Conservation (phyloP, 1,140 invertebrate genomes). For the Microplitis mediator region DNA sequence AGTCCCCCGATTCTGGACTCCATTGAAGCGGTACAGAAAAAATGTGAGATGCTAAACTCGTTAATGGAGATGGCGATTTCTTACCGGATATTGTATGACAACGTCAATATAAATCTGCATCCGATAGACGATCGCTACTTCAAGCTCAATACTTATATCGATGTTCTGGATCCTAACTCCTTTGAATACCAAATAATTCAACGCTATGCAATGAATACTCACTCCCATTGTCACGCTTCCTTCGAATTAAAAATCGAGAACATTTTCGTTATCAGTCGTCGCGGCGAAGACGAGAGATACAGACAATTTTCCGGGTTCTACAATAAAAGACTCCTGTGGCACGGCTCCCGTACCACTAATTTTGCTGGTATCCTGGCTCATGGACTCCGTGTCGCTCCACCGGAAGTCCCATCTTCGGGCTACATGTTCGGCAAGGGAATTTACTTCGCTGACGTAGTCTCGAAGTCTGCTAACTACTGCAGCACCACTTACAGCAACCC, state of each 20-base stretch:
- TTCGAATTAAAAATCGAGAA: slow-evolving; percentile 79
- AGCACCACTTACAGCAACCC: slow-evolving; percentile 73
- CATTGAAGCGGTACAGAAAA: slow-evolving; percentile 75
- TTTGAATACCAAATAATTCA: slow-evolving; percentile 80
- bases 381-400: slow-evolving; percentile 94
- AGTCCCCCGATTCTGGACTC: slow-evolving; percentile 84
- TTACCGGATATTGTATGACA: slow-evolving; percentile 80
- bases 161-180: slow-evolving; percentile 70
- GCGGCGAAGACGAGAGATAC: slow-evolving; percentile 81
- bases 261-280: slow-evolving; percentile 77
- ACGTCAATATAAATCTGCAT: slow-evolving; percentile 64
- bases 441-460: slow-evolving; percentile 99
- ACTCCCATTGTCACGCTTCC: slow-evolving; percentile 79
- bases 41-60: slow-evolving; percentile 91
- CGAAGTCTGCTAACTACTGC: slow-evolving; percentile 98
- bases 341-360: slow-evolving; percentile 93
- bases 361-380: slow-evolving; percentile 96
- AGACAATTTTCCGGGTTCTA: slow-evolving; percentile 82
- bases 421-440: slow-evolving; percentile 98
- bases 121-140: slow-evolving; percentile 87
- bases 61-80: slow-evolving; percentile 94
- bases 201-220: slow-evolving; percentile 85
- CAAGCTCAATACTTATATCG: slow-evolving; percentile 86
- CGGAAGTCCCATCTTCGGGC: slow-evolving; percentile 90
- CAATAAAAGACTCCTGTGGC: slow-evolving; percentile 93